These are phyloP conservation scores for Aphaenogaster rudis DNA, from an alignment of 1,140 invertebrate genomes.

Conservation along the genomic window DNA sequence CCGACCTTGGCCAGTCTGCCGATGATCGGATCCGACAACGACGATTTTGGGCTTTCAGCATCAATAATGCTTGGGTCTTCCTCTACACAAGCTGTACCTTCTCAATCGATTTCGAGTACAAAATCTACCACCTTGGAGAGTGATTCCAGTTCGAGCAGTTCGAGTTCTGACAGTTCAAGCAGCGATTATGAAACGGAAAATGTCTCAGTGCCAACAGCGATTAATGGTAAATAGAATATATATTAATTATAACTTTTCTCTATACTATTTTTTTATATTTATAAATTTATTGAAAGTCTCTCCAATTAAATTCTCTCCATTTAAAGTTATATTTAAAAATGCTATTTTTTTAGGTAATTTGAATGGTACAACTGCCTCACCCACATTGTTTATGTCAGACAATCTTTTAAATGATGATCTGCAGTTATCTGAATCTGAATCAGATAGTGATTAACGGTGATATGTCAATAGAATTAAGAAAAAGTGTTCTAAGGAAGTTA, in stretches of 20 bases:
- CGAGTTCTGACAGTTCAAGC: constrained; percentile 83
- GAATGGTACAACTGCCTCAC: constrained; percentile 81
- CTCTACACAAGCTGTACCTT: constrained; percentile 69
- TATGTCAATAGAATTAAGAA: constrained; percentile 2
- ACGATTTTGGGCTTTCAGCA: constrained; percentile 84
- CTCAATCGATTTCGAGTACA: constrained; percentile 57
- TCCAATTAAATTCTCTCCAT: background rate
- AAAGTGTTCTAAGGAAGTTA: background rate
- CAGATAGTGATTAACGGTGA: constrained; percentile 87
- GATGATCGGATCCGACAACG: constrained; percentile 91
- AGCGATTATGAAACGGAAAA: constrained; percentile 83
- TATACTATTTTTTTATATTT: background rate
- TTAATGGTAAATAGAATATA: constrained; percentile 74
- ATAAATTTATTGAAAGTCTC: constrained; percentile 2
- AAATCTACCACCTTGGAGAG: constrained; percentile 70
- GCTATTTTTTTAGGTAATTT: constrained; percentile 79
- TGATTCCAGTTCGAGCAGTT: constrained; percentile 83
- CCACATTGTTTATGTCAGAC: constrained; percentile 86
- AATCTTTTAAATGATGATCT: constrained; percentile 92
- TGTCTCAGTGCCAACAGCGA: constrained; percentile 64
- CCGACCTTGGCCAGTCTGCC: constrained; percentile 91
- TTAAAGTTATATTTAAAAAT: constrained; percentile 20
- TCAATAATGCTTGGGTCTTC: constrained; percentile 60
- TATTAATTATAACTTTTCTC: constrained; percentile 55
- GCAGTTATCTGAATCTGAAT: constrained; percentile 92